These are phyloP conservation scores for Melieria picta DNA, from an alignment of 2,888 invertebrate genomes.

Conservation along the genomic window DNA sequence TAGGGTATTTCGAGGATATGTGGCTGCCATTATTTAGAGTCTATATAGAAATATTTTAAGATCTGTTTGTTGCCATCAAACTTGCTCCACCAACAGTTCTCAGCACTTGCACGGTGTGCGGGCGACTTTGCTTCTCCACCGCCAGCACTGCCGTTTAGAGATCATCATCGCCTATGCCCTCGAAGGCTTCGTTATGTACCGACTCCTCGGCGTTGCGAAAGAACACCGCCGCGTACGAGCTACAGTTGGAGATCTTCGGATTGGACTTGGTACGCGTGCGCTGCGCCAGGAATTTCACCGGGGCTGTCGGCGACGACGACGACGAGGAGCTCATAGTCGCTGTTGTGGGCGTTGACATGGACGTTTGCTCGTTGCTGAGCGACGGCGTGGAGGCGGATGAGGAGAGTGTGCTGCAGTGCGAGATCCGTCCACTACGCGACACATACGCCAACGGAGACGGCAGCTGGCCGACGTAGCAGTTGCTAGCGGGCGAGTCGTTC, in stretches of 20 bases:
- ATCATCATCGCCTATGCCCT: constrained; percentile 95
- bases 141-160: constrained; percentile 67
- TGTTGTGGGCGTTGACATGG: constrained; percentile 45
- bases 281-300: constrained; percentile 72
- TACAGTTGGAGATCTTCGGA: constrained; percentile 70
- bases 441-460: constrained; percentile 37
- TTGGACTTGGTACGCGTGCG: constrained; percentile 69
- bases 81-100: too few species aligned
- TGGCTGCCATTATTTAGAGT: too few species aligned
- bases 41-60: too few species aligned
- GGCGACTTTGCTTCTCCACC: too few species aligned
- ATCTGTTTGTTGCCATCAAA: too few species aligned
- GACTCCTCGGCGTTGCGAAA: constrained; percentile 77
- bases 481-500: background rate
- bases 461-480: background rate
- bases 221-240: constrained; percentile 69
- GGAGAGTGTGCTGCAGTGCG: constrained; percentile 46
- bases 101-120: too few species aligned
- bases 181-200: constrained; percentile 92
- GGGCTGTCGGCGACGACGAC: constrained; percentile 49
- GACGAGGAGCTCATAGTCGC: constrained; percentile 40
- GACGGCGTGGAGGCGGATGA: constrained; percentile 54
- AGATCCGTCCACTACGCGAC: constrained; percentile 42
- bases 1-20: too few species aligned
- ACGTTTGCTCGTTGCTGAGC: constrained; percentile 37